Evolutionary conservation across 2,888 invertebrate species (phyloP), one percentile per base, ranked within the genome.

Genomic region (Spicauda simplicius): DNA sequence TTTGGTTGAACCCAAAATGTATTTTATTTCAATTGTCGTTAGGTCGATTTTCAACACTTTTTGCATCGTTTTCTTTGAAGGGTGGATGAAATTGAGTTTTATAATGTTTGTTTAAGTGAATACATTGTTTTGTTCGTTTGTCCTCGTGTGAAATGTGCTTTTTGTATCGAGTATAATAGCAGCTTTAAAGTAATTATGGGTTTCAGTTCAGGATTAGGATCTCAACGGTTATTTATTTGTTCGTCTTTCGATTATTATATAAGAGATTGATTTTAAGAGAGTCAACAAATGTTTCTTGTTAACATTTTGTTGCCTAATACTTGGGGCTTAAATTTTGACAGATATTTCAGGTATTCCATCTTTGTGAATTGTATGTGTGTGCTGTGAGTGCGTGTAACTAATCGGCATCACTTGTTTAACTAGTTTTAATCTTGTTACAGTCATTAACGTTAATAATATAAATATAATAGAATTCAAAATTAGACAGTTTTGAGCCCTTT

Each of bases 31-130:
- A 33, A 16, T 61, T 12, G 10, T 0, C 20, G 41, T 72, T 73
- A 62, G 68, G 69, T 64, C 30, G 12, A 70, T 25, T 71, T 72
- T 25, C 12, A 62, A 45, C 62, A 56, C n/a, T 12, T 37, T n/a
- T 20, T 14, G 63, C 45, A 41, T 60, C 60, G 41, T 50, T 57
- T 30, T 45, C 62, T 62, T 68, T 53, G 66, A 62, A 73, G 73
- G 74, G 70, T 73, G 65, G 71, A 74, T 71, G 69, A 72, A 75
- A 74, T 76, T 77, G 72, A 72, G 74, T 73, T 74, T 72, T 74
- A 73, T 72, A 73, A 72, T 76, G 77, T 80, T 79, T 80, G 78
- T 79, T 79, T 80, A 75, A 75, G 74, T 76, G 77, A 79, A 77
- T 74, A 74, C 72, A 76, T 78, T 77, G 77, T 78, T 74, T 70